Evolutionary conservation across 2,797 vertebrate species (phyloP).

Genomic region (Octomys mimax): DNA sequence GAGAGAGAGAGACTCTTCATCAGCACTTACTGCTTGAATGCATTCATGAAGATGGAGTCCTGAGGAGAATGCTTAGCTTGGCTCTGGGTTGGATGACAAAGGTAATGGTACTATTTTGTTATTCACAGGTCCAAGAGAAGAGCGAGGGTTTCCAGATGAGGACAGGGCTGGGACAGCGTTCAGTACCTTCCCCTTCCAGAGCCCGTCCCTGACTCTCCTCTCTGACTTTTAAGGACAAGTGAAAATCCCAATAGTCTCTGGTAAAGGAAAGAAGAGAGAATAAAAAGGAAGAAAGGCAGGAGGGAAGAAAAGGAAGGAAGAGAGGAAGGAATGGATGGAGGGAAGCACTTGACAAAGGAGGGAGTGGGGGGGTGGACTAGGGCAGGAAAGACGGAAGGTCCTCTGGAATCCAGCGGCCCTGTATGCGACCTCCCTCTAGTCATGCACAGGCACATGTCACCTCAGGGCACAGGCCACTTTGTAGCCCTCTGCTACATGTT

Average conservation of each 20-base stretch:
- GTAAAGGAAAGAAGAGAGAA: background rate
- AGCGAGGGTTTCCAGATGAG: background rate
- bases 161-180: background rate
- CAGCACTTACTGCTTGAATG: background rate
- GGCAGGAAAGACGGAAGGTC: background rate
- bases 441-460: accelerated
- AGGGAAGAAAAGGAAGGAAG: too few species aligned
- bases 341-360: background rate
- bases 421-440: background rate
- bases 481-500: background rate
- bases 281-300: background rate
- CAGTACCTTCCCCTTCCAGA: background rate
- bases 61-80: background rate
- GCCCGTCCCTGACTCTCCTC: background rate
- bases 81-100: background rate
- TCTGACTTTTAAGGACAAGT: background rate
- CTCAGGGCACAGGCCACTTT: background rate
- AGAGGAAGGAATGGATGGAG: too few species aligned
- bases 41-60: background rate
- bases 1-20: background rate
- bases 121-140: background rate
- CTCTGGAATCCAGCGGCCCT: accelerated
- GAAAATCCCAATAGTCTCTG: background rate
- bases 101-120: background rate
- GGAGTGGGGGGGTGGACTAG: background rate